Base-by-base conservation (phyloP, 2,797 vertebrate species). In the Euthynnus affinis region DNA sequence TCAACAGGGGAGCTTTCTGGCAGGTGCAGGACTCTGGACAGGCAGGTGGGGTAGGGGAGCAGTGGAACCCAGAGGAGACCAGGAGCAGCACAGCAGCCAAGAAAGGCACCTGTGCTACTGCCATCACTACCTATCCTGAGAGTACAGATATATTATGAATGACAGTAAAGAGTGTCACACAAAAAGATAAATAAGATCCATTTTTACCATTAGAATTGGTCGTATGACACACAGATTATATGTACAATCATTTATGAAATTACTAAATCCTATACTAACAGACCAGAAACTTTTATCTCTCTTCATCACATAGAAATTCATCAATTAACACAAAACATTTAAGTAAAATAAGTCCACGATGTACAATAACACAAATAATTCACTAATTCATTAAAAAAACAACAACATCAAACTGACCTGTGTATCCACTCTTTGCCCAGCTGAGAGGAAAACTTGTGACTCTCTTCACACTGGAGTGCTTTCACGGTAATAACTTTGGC, bases 1-100 rank as follows among this genome's bases (percentile, higher is more conserved):
- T 96, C 65, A 96, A 44, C 4, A 90, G 74, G 25, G 80, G 48
- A 25, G 70, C 71, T 1, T 59, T 72, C 27, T 90, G 89, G 93
- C 95, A 94, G 10, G 22, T 34, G 82, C 96, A 96, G 74, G 85
- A 62, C 2, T 83, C 68, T 5, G 92, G 91, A 76, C 95, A 96
- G 75, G 69, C n/a, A 9, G 68, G 56, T 0, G 56, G 60, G 8
- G 61, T 48, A 67, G 89, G 81, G 67, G 83, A 84, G 61, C 82
- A 74, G n/a, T 32, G 52, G 63, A 85, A 58, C 40, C 82, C 84
- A 1, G 67, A 71, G 67, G 64, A 88, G 51, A 86, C 51, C 9
- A 93, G 84, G 71, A 95, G 81, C 71, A 95, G 67, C 64, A 91
- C 80, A 29, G 80, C 68, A 44, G 83, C 77, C 81, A 87, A 63